Evolutionary conservation across 2,888 invertebrate species (phyloP), one percentile per base, ranked within the genome.

Genomic region (Parnassius smintheus): DNA sequence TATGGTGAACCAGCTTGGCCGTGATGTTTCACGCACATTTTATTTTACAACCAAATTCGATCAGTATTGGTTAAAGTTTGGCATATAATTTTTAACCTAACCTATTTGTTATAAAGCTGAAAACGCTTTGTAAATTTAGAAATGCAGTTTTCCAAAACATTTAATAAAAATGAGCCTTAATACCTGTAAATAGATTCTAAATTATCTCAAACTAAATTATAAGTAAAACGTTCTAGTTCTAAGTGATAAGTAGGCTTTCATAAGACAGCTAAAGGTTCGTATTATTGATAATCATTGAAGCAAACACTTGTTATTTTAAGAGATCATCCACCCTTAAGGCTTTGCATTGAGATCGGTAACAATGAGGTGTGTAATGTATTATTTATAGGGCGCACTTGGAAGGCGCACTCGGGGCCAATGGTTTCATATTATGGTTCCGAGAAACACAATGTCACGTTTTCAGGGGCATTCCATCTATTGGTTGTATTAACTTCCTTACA

Each of bases 261-360:
- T 86, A 79, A 77, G 88, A 89, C 90, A 82, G 88, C 88, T 85
- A 91, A 90, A 91, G 88, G 89, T 88, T 82, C 74, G 83, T 80
- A 89, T 92, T 92, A 91, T 92, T 81, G 86, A 83, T 91, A 92
- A 92, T 91, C 92, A 90, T 84, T 91, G 89, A 91, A 92, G 92
- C 92, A 92, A 91, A 91, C 92, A 92, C 92, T 92, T 91, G 92
- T 91, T 92, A 92, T 92, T 92, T 91, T 91, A 90, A 91, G 91
- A 89, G 92, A 91, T 92, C 92, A 91, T 91, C 91, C 89, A 89
- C 81, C 90, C 87, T 86, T 88, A 88, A 88, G 83, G 90, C 81
- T 83, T 83, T 77, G 75, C 84, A 85, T 86, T 86, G 82, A 83
- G 80, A 75, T 78, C 74, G 77, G 67, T 74, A 83, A 90, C 88